Evolutionary conservation across 2,888 invertebrate genomes (phyloP).

Genomic region (Deilephila porcellus): DNA sequence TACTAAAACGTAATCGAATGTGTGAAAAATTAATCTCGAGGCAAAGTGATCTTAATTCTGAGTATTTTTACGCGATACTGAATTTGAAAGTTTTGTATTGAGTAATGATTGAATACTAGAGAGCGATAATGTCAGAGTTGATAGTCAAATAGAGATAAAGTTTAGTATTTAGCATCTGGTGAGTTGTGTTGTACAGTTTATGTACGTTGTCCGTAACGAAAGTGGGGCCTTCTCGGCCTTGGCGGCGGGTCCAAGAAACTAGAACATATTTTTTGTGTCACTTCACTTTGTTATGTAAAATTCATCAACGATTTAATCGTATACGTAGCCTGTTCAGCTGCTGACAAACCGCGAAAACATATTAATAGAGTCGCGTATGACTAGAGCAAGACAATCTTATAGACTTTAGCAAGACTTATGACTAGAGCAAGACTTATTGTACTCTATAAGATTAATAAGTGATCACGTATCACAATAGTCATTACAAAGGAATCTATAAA

Average conservation of each 20-base stretch:
- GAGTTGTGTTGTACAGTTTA: constrained; percentile 39
- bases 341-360: constrained; percentile 6
- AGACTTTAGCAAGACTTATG: no score
- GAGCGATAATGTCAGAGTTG: background rate
- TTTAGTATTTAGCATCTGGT: background rate
- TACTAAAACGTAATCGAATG: constrained; percentile 35
- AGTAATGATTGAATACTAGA: background rate
- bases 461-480: constrained; percentile 37
- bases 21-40: constrained; percentile 40
- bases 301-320: background rate
- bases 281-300: constrained; percentile 18
- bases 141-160: constrained; percentile 1
- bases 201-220: constrained; percentile 56
- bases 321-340: background rate
- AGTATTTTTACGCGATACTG: background rate
- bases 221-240: constrained; percentile 64
- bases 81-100: background rate
- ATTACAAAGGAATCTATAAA: constrained; percentile 58
- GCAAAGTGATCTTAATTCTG: constrained; percentile 10
- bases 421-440: constrained; percentile 4
- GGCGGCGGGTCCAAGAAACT: constrained; percentile 47
- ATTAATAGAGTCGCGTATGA: background rate
- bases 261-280: constrained; percentile 35
- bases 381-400: constrained; percentile 2
- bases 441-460: no score